These are phyloP conservation scores for Harpalus rubripes DNA, from an alignment of 2,888 invertebrate species.

Conservation along the genomic window DNA sequence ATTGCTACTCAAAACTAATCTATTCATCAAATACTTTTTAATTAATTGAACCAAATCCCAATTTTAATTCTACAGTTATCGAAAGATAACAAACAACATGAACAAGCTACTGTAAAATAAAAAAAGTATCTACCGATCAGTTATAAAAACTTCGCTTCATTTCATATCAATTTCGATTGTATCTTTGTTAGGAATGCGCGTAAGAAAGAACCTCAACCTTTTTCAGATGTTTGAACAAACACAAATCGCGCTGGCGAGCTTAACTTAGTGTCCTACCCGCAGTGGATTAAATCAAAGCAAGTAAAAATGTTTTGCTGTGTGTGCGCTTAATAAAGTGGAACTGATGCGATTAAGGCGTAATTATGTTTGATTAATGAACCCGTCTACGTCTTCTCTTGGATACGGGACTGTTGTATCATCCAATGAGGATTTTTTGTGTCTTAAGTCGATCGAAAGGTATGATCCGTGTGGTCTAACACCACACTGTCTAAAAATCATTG, in stretches of 20 bases:
- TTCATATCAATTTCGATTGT: neutral
- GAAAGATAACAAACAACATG: neutral
- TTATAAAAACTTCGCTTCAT: neutral
- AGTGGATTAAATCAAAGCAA: conserved; percentile 55
- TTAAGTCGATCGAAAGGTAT: too few relatives aligned
- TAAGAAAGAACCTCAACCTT: conserved; percentile 4
- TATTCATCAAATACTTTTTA: neutral
- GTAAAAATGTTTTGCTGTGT: conserved; percentile 59
- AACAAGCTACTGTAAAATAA: neutral
- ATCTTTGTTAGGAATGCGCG: neutral
- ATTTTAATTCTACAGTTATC: neutral
- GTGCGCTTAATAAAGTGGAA: conserved; percentile 64
- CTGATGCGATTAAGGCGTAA: conserved; percentile 63
- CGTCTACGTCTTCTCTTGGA: conserved; percentile 31
- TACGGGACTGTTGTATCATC: conserved; percentile 42
- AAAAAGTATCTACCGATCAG: neutral
- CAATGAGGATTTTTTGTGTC: conserved; percentile 1
- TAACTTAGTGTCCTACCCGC: conserved; percentile 27
- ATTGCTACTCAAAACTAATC: neutral
- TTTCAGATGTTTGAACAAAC: conserved; percentile 12
- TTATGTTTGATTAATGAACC: conserved; percentile 65
- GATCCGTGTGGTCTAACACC: too few relatives aligned
- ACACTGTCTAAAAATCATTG: too few relatives aligned
- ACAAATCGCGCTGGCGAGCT: neutral
- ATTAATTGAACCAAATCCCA: neutral